Base-by-base conservation (phyloP, 2,797 vertebrate species). In the Sebastiscus tertius region DNA sequence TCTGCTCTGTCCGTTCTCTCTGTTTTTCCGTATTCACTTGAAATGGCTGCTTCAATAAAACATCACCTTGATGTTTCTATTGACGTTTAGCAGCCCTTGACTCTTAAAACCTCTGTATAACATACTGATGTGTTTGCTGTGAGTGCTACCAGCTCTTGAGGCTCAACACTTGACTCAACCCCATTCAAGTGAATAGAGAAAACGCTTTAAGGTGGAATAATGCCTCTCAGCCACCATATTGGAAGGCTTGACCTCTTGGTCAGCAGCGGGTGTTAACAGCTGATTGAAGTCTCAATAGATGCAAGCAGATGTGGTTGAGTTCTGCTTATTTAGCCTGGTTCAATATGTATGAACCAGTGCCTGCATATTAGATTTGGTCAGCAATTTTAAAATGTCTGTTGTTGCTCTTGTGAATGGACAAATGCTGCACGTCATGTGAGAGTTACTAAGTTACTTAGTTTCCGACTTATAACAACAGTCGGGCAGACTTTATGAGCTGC, bases 11-110 rank as follows among this genome's bases (percentile, higher is more conserved):
- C 55, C 11, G 4, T 67, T 54, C 42, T 74, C 63, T 80, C 56
- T 56, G 11, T 71, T 65, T 80, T 59, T 72, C 29, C 9, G 6
- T 61, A 55, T 77, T 85, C 72, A 75, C 56, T 78, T 80, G 71
- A 72, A 81, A 76, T 80, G 58, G 55, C 58, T 29, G 60, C 74
- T 82, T 87, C 84, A 75, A 72, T 72, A 83, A 89, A 85, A 77
- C 79, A 68, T 60, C 60, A 67, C 55, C 81, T 80, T 66, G 55
- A 76, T 74, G 83, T 87, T 81, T 80, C 60, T 87, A 55, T 78
- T 72, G 73, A 80, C 8, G 56, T 66, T 78, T 71, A 62, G 68
- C 42, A 24, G 65, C 64, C 64, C 72, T 84, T 20, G 60, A 82
- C 86, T 87, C 75, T 82, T 58, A 33, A 87, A 75, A 36, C 85